These are phyloP conservation scores for Drosophila paulistorum DNA, from an alignment of 1,140 invertebrate genomes.

Conservation along the genomic window DNA sequence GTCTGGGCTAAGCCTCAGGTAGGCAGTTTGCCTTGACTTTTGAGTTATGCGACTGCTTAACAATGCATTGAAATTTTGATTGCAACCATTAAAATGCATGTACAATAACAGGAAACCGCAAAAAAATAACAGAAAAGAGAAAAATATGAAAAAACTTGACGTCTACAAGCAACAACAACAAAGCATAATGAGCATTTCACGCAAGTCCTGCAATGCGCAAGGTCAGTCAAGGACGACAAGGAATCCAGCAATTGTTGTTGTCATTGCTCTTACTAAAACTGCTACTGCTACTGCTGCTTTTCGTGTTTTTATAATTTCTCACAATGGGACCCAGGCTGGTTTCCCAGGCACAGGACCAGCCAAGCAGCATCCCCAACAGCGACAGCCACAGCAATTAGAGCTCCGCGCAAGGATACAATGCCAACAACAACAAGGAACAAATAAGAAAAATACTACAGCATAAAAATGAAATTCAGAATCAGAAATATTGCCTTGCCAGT, in stretches of 20 bases:
- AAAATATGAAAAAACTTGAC: slow-evolving; percentile 23
- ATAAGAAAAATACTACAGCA: slow-evolving; percentile 32
- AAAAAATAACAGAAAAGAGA: slow-evolving; percentile 15
- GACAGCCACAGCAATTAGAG: slow-evolving; percentile 74
- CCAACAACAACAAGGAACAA: slow-evolving; percentile 49
- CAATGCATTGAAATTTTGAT: slow-evolving; percentile 77
- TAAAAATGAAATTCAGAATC: slow-evolving; percentile 22
- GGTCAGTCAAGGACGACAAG: slow-evolving; percentile 73
- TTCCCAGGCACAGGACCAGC: slow-evolving; percentile 15
- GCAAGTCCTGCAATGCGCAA: slow-evolving; percentile 63
- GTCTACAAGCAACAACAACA: slow-evolving; percentile 21
- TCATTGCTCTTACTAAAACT: slow-evolving; percentile 22
- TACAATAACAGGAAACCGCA: slow-evolving; percentile 19
- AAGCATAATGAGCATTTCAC: slow-evolving; percentile 69
- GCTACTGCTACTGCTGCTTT: slow-evolving; percentile 8
- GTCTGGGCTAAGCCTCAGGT: background rate
- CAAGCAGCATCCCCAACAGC: slow-evolving; percentile 51
- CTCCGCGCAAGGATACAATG: slow-evolving; percentile 40
- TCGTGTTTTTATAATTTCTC: slow-evolving; percentile 67
- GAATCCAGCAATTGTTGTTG: slow-evolving; percentile 68
- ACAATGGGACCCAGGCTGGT: slow-evolving; percentile 44
- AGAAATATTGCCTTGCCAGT: slow-evolving; percentile 57
- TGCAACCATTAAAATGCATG: slow-evolving; percentile 79
- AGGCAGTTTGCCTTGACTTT: slow-evolving; percentile 41
- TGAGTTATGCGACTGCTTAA: slow-evolving; percentile 40